phyloP scores from a whole-genome alignment of 2,113 vertebrate genomes.

The Poeciliopsis prolifica region DNA sequence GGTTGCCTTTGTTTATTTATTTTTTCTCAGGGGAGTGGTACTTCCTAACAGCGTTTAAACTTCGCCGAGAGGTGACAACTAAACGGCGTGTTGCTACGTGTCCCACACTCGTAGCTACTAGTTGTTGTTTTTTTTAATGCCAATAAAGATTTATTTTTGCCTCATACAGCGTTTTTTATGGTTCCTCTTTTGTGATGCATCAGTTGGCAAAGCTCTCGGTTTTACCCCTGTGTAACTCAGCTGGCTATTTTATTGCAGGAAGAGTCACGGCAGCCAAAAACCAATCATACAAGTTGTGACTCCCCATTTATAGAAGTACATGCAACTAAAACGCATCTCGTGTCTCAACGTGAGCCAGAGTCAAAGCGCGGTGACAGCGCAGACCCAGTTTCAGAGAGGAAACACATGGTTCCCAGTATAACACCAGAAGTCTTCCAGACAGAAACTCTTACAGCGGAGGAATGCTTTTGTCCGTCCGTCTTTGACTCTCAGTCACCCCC shows the following conservation, averaged over 20 bases:
- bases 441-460: slow-evolving; percentile 35
- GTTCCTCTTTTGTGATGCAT: slow-evolving; percentile 13
- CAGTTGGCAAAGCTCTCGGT: background rate
- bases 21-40: background rate
- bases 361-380: background rate
- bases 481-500: slow-evolving; percentile 22
- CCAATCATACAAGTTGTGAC: background rate
- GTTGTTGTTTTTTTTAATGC: background rate
- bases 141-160: background rate
- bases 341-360: background rate
- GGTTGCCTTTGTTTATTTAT: background rate
- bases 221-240: background rate
- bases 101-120: background rate
- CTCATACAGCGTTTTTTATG: background rate
- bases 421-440: background rate
- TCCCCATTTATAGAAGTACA: background rate
- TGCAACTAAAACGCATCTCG: background rate
- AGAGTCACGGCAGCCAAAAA: background rate
- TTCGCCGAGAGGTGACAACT: background rate
- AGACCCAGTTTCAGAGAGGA: background rate
- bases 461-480: slow-evolving; percentile 37
- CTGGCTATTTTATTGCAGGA: background rate
- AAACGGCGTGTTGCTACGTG: slow-evolving; percentile 5
- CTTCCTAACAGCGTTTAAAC: background rate
- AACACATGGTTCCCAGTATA: slow-evolving; percentile 31